Base-by-base conservation (phyloP, 2,797 vertebrate species). In the Trichosurus vulpecula region DNA sequence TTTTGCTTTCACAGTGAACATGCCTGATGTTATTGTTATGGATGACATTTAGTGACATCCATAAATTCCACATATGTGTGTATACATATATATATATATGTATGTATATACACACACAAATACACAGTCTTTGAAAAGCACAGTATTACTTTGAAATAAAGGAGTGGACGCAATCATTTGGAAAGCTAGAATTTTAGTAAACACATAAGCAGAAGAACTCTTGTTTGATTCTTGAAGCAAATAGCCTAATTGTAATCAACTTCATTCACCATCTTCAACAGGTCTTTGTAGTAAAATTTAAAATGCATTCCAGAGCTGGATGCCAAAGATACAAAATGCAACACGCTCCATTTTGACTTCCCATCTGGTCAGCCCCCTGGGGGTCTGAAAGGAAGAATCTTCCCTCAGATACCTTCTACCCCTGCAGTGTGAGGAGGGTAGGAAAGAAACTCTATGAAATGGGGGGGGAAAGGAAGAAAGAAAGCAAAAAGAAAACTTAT, bases 1-100 rank as follows among this genome's bases (percentile, higher is more conserved):
- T 96, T 96, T 96, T 94, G 66, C 94, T 93, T 95, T 95, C 94
- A 96, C 27, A 94, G 8, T 96, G 95, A 94, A 92, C 94, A 35
- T 94, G 95, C 94, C 96, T 94, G 96, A 31, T 95, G 52, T 94
- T 95, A 51, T 94, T 56, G 55, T 96, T 92, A 94, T 95, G 56
- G 95, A 94, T 92, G 57, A 41, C 92, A 94, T 94, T 96, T 93
- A 66, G 4, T 54, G 54, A 96, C 92, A 54, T 30, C 10, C 51
- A 47, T 19, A 90, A 95, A 97, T 47, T 92, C 74, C 74, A 47
- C 6, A 22, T 81, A 47, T 81, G 22, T 27, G 3, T 74, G 35
- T 74, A 41, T 22, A 41, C 22, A 41, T 74, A 16, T 22, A 16
- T 61, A 61, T 13, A 35, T 13, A 57, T n/a, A 14, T 54, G 14